Evolutionary conservation across 2,888 invertebrate species (phyloP).

Genomic region (Bellardia bayeri): DNA sequence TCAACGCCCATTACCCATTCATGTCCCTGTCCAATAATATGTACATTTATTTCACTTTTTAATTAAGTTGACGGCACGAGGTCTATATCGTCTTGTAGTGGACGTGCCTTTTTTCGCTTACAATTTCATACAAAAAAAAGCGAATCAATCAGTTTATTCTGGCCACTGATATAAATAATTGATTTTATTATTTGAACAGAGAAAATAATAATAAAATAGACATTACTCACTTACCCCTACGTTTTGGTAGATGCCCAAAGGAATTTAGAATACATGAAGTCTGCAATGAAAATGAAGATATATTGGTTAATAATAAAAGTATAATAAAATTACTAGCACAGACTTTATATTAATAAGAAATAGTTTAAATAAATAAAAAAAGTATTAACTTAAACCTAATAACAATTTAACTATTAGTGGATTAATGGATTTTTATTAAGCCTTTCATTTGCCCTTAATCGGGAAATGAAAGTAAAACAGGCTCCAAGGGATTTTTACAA

Average conservation of each 20-base stretch:
- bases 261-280: not conserved
- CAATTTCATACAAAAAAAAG: not conserved
- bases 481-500: too few species aligned
- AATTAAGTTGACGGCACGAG: constrained; percentile 67
- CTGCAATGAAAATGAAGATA: constrained; percentile 14
- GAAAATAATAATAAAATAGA: constrained; percentile 22
- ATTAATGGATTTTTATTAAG: too few species aligned
- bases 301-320: not conserved
- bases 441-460: too few species aligned
- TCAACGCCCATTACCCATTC: not conserved
- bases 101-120: constrained; percentile 62
- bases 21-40: constrained; percentile 1
- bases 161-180: constrained; percentile 15
- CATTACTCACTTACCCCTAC: constrained; percentile 22
- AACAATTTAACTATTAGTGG: too few species aligned
- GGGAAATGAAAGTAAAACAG: too few species aligned
- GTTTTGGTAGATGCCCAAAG: not conserved
- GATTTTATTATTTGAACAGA: constrained; percentile 16
- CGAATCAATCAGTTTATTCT: not conserved
- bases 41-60: constrained; percentile 48
- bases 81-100: constrained; percentile 51
- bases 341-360: too few species aligned
- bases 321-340: not conserved
- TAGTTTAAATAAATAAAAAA: too few species aligned
- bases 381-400: too few species aligned